Conservation (phyloP, 2,888 invertebrate genomes). For the Ochlodes sylvanus region DNA sequence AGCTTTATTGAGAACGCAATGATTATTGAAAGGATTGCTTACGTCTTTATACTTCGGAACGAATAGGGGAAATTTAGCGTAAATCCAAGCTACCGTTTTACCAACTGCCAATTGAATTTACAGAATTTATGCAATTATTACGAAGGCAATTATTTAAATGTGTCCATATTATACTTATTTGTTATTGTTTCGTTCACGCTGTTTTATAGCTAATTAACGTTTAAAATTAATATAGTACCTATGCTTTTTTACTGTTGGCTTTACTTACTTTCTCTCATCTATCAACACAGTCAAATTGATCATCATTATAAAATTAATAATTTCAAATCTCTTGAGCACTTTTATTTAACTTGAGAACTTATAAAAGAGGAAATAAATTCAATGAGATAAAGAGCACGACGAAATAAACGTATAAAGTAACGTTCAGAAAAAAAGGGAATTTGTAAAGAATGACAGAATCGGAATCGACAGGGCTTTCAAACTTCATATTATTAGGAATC, state of each 20-base stretch:
- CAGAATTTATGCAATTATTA: not conserved
- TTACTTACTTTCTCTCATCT: too few species aligned
- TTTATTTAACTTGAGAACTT: too few species aligned
- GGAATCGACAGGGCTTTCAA: slow-evolving; percentile 43
- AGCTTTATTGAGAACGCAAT: slow-evolving; percentile 37
- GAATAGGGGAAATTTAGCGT: slow-evolving; percentile 27
- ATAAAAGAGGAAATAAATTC: too few species aligned
- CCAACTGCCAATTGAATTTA: slow-evolving; percentile 10
- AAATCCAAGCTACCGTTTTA: slow-evolving; percentile 22
- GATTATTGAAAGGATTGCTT: slow-evolving; percentile 39
- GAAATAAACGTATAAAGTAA: too few species aligned
- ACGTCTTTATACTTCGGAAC: slow-evolving; percentile 31
- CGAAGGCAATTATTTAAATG: not conserved
- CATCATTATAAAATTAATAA: too few species aligned
- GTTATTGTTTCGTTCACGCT: not conserved
- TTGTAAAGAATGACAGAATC: slow-evolving; percentile 18
- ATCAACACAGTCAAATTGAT: too few species aligned
- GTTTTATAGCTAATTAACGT: too few species aligned
- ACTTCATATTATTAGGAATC: slow-evolving; percentile 48
- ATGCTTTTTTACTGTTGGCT: too few species aligned
- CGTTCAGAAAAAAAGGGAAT: not conserved
- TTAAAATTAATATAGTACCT: too few species aligned
- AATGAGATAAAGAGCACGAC: too few species aligned
- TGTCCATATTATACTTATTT: not conserved
- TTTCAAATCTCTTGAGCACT: too few species aligned